These are phyloP conservation scores for Axis porcinus DNA, from an alignment of 2,113 vertebrate species.

Conservation along the genomic window DNA sequence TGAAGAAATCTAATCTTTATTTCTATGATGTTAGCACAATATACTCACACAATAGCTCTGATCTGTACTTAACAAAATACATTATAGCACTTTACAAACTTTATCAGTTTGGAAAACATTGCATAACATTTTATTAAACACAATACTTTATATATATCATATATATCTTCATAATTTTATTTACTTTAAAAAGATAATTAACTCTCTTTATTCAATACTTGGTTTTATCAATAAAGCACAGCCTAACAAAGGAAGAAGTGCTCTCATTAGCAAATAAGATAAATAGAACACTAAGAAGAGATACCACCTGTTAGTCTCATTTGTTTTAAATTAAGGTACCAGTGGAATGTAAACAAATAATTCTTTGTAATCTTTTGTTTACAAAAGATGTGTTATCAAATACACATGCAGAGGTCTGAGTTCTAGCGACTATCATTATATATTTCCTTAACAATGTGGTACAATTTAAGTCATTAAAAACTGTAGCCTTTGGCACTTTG, in stretches of 20 bases:
- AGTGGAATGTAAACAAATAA: conserved; percentile 91
- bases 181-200: conserved; percentile 87
- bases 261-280: conserved; percentile 83
- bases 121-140: conserved; percentile 90
- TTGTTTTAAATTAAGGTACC: conserved; percentile 89
- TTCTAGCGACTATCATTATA: conserved; percentile 80
- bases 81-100: conserved; percentile 90
- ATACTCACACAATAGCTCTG: conserved; percentile 86
- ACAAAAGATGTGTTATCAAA: conserved; percentile 89
- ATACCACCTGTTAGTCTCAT: conserved; percentile 84
- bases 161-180: conserved; percentile 78
- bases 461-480: conserved; percentile 88
- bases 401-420: conserved; percentile 87
- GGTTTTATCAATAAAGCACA: conserved; percentile 85
- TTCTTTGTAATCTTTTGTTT: conserved; percentile 82
- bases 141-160: conserved; percentile 85
- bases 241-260: conserved; percentile 85
- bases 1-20: conserved; percentile 86
- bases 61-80: conserved; percentile 90
- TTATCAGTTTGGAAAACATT: conserved; percentile 85
- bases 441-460: conserved; percentile 81
- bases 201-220: conserved; percentile 82
- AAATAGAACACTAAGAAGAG: conserved; percentile 84
- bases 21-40: conserved; percentile 89
- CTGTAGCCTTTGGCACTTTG: conserved; percentile 91